Evolutionary conservation across 1,140 invertebrate genomes (phyloP), one percentile per base, ranked within the genome.

Genomic region (Anastrepha obliqua): DNA sequence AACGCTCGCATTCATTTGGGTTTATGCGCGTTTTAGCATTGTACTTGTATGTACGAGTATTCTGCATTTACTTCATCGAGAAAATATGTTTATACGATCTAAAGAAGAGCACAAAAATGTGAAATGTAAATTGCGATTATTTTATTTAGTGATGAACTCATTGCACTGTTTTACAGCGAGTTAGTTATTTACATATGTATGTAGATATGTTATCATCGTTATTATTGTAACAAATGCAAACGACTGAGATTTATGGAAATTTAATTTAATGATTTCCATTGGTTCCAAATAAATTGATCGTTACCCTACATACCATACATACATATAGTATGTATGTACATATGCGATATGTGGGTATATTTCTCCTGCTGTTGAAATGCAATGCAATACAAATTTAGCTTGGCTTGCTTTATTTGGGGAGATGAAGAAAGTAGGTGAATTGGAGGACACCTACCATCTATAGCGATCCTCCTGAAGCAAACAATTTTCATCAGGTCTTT

Each of bases 1-100:
- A 81, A 81, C 74, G 74, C 74, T 81, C 74, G 15, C 74, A 81
- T 81, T 81, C 74, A 81, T 81, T 81, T 81, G 74, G 74, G 55
- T 81, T 81, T 58, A 81, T 81, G 74, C n/a, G 74, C 74, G 2
- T 20, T 81, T 81, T 81, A 55, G 44, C n/a, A 17, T 15, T 62
- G n/a, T 62, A 62, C 13, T 29, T 29, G 4, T 17, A 62, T 62
- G 60, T 62, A 81, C 74, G n/a, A 81, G 20, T 74, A 42, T 44
- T 55, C 11, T 55, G 44, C 42, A 74, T 74, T 74, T 74, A 74
- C 42, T 74, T 74, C 39, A 44, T 74, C 67, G 44, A 74, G 67
- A 39, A 44, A 74, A 44, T 74, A 44, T 44, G 44, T 74, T 74
- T 74, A 39, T 74, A 42, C 17, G 65, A 55, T 55, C 6, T 3